phyloP scores from a whole-genome alignment of 2,797 vertebrate species.

The Corythornis leucogaster region DNA sequence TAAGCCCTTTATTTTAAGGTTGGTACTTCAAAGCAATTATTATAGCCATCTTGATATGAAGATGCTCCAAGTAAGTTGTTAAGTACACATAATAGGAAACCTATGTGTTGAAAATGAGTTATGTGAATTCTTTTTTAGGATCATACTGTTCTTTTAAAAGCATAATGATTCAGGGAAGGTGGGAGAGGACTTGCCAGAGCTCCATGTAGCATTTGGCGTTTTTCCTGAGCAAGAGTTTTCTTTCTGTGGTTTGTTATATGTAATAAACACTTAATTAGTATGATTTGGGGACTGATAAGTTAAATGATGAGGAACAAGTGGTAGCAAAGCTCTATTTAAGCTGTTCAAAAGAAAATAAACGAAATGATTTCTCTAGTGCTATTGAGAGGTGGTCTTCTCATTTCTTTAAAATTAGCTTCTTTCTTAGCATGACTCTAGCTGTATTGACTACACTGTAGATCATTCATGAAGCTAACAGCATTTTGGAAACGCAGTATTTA shows the following conservation, averaged over 20 bases:
- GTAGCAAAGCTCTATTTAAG: constrained; percentile 50
- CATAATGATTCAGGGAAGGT: constrained; percentile 31
- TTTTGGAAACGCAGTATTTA: neutral
- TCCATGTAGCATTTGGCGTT: constrained; percentile 63
- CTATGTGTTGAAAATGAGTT: constrained; percentile 30
- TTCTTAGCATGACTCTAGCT: neutral
- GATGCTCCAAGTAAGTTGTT: constrained; percentile 24
- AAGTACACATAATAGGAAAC: constrained; percentile 24
- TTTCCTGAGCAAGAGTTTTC: constrained; percentile 47
- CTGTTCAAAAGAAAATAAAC: constrained; percentile 21
- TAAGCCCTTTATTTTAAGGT: constrained; percentile 46
- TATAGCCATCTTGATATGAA: constrained; percentile 46
- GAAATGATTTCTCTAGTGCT: neutral
- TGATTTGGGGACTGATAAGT: constrained; percentile 66
- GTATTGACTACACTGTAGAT: neutral
- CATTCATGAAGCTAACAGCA: neutral
- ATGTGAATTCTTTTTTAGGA: constrained; percentile 21
- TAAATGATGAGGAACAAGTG: constrained; percentile 45
- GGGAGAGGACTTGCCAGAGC: constrained; percentile 17
- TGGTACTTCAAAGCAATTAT: constrained; percentile 47
- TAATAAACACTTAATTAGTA: constrained; percentile 61
- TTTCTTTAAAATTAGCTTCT: neutral
- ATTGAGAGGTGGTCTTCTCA: neutral
- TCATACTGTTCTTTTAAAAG: neutral
- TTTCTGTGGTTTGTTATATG: constrained; percentile 56